Percentiles rank a stretch among this genome's conserved stretches.
Evolutionary conservation across 2,113 vertebrate genomes (phyloP).

Genomic region (Pelecanus crispus): DNA sequence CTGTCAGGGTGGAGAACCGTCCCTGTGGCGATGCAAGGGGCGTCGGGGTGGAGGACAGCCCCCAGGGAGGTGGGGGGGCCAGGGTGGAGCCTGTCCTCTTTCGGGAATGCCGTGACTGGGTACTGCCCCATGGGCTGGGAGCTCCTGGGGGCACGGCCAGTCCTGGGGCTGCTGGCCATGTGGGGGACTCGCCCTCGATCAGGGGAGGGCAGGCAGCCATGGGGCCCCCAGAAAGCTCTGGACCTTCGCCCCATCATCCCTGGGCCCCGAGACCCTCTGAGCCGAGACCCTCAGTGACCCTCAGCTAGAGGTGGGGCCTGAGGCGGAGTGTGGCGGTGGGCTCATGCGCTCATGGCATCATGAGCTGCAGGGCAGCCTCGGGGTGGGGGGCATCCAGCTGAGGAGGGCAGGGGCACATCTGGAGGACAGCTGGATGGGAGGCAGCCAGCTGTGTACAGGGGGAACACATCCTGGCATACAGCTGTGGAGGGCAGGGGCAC

Average conservation of each 20-base stretch:
- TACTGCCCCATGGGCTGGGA: not conserved
- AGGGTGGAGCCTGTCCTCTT: no score
- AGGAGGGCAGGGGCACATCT: not conserved
- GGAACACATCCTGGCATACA: no score
- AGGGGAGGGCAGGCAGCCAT: fast-evolving
- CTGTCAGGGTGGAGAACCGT: not conserved
- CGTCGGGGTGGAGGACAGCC: no score
- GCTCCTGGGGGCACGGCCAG: not conserved
- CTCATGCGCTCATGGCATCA: not conserved
- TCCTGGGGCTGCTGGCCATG: not conserved
- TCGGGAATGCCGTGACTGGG: not conserved
- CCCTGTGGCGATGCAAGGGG: not conserved
- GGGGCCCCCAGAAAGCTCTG: not conserved
- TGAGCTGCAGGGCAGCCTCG: no score
- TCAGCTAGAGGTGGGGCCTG: not conserved
- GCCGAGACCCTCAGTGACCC: not conserved
- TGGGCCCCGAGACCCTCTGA: not conserved
- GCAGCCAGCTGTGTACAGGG: not conserved
- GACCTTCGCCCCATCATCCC: fast-evolving
- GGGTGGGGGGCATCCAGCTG: not conserved
- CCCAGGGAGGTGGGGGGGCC: not conserved
- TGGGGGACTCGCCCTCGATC: not conserved
- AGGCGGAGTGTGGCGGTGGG: no score
- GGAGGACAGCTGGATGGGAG: not conserved
- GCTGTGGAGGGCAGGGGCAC: not conserved